Conservation (phyloP, 2,888 invertebrate genomes). For the Parnassius orleans region DNA sequence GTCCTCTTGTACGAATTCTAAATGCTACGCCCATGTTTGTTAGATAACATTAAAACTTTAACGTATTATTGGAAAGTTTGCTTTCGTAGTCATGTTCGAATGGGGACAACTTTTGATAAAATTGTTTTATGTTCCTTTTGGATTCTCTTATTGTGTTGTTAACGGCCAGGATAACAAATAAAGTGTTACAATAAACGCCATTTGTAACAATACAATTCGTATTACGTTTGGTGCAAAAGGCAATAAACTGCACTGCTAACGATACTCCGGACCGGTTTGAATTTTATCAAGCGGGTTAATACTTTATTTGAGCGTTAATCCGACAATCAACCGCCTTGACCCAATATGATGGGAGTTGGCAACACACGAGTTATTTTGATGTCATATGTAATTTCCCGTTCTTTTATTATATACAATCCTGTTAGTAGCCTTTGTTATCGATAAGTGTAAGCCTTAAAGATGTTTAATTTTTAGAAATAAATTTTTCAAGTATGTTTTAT, state of each 20-base stretch:
- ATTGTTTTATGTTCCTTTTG: not conserved
- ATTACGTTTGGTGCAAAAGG: not conserved
- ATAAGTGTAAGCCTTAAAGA: too few species aligned
- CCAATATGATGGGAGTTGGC: conserved; percentile 1
- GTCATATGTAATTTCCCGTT: not conserved
- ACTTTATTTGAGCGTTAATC: conserved; percentile 5
- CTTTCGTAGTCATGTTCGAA: too few species aligned
- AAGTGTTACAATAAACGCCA: not conserved
- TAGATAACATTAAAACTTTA: too few species aligned
- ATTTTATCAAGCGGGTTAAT: not conserved
- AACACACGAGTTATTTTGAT: not conserved
- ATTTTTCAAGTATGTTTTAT: too few species aligned
- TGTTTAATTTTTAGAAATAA: too few species aligned
- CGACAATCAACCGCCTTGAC: conserved; percentile 12
- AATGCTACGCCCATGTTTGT: too few species aligned
- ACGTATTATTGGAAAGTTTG: too few species aligned
- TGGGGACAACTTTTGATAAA: not conserved
- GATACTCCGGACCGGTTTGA: conserved; percentile 4
- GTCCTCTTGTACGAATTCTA: too few species aligned
- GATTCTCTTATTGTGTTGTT: not conserved
- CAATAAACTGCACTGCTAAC: not conserved
- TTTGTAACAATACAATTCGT: conserved; percentile 6
- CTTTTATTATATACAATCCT: not conserved
- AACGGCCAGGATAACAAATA: too few species aligned
- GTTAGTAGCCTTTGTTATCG: too few species aligned